Percentiles rank a stretch among this genome's conserved stretches.
phyloP scores from a whole-genome alignment of 2,113 vertebrate genomes.

The Lutjanus erythropterus region DNA sequence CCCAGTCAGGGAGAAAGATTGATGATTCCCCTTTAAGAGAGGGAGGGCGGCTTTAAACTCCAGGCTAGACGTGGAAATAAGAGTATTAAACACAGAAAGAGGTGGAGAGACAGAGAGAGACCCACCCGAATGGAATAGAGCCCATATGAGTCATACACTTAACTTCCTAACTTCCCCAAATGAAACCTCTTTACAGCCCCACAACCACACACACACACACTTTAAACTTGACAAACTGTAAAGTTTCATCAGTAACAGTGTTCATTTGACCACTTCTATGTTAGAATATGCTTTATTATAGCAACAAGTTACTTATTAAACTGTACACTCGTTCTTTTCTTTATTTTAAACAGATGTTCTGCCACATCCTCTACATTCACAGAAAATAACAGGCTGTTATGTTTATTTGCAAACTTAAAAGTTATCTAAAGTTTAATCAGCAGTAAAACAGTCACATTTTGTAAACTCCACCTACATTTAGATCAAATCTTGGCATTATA shows the following conservation, averaged over 20 bases:
- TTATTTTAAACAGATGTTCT: background rate
- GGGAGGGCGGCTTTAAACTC: slow-evolving; percentile 27
- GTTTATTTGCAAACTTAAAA: background rate
- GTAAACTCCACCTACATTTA: background rate
- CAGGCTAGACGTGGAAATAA: slow-evolving; percentile 49
- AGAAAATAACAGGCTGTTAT: background rate
- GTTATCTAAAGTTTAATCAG: background rate
- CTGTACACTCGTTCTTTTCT: background rate
- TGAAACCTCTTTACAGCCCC: slow-evolving; percentile 16
- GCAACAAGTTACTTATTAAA: background rate
- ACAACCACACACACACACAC: background rate
- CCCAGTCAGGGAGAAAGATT: slow-evolving; percentile 7
- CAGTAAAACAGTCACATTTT: background rate
- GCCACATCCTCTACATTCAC: background rate
- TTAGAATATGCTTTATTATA: background rate
- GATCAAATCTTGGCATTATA: background rate
- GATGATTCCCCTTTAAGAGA: slow-evolving; percentile 67
- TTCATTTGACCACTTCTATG: background rate
- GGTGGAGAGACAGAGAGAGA: slow-evolving; percentile 41
- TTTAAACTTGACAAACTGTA: background rate
- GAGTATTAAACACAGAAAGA: slow-evolving; percentile 48
- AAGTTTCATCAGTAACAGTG: background rate
- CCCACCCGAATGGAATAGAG: slow-evolving; percentile 67
- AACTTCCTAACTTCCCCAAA: slow-evolving; percentile 67
- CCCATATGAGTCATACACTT: slow-evolving; percentile 73